A percentile compares a stretch with the other conserved stretches of the same genome.
phyloP scores from a whole-genome alignment of 2,888 invertebrate species.

The Drosophila pullipes region DNA sequence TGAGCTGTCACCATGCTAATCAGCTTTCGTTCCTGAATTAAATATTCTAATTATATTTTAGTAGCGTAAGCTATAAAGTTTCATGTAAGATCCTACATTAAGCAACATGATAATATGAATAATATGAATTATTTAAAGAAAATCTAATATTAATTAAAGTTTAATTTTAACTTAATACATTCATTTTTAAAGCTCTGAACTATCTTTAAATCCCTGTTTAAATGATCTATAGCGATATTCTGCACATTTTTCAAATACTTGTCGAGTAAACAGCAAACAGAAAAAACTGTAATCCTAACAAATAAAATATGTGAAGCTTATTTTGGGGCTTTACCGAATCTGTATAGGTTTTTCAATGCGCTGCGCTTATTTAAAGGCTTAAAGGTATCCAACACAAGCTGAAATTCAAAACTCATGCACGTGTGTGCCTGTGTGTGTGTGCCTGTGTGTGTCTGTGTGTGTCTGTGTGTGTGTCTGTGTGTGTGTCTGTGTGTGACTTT shows the following conservation, averaged over 20 bases:
- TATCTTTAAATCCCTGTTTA: background rate
- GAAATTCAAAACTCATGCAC: constrained; percentile 4
- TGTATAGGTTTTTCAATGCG: background rate
- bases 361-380: constrained; percentile 29
- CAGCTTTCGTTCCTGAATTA: background rate
- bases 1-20: background rate
- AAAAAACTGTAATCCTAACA: background rate
- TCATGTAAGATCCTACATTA: background rate
- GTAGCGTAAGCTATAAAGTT: background rate
- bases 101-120: background rate
- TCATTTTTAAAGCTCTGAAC: background rate
- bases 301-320: background rate
- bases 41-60: background rate
- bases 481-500: constrained; percentile 11
- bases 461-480: constrained; percentile 9
- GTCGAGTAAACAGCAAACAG: background rate
- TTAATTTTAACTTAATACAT: background rate
- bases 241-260: background rate
- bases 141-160: background rate
- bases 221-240: background rate
- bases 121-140: background rate
- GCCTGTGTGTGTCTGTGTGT: constrained; percentile 8
- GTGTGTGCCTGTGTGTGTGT: constrained; percentile 6
- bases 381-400: constrained; percentile 15
- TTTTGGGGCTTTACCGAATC: background rate